Conservation (phyloP, 1,140 invertebrate species). For the Pomacea maculata region DNA sequence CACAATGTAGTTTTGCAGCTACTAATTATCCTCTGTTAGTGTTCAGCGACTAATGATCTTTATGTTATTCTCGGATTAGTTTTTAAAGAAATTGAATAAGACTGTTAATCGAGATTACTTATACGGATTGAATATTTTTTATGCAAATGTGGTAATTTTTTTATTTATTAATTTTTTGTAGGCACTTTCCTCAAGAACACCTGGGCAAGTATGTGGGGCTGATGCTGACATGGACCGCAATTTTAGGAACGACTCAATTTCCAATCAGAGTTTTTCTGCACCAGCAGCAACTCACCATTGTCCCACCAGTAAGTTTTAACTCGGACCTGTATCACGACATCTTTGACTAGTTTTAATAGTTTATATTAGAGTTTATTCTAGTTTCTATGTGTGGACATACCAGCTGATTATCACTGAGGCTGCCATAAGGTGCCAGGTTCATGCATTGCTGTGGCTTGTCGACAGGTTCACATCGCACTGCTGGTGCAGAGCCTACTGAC, state of each 20-base stretch:
- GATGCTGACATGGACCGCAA: conserved; percentile 34
- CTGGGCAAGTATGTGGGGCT: conserved; percentile 44
- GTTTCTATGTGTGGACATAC: too few relatives aligned
- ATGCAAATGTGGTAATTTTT: background rate
- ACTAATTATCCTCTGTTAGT: too few relatives aligned
- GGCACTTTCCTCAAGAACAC: conserved; percentile 47
- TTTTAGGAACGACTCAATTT: conserved; percentile 36
- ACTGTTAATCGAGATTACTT: background rate
- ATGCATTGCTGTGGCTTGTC: background rate
- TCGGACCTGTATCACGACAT: too few relatives aligned
- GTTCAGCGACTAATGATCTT: too few relatives aligned
- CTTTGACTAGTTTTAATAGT: too few relatives aligned
- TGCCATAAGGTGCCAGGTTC: too few relatives aligned
- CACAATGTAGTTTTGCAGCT: too few relatives aligned
- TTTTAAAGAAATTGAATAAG: background rate
- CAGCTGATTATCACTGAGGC: too few relatives aligned
- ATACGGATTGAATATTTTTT: too few relatives aligned
- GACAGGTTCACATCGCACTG: conserved; percentile 40
- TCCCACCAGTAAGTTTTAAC: too few relatives aligned
- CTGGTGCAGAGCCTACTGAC: conserved; percentile 36
- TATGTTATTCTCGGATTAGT: too few relatives aligned
- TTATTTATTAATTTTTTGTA: background rate
- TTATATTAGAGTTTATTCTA: too few relatives aligned
- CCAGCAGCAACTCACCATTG: background rate
- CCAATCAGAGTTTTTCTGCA: conserved; percentile 31